Base-by-base conservation (phyloP, 2,888 invertebrate species). In the Choristoneura rosaceana region DNA sequence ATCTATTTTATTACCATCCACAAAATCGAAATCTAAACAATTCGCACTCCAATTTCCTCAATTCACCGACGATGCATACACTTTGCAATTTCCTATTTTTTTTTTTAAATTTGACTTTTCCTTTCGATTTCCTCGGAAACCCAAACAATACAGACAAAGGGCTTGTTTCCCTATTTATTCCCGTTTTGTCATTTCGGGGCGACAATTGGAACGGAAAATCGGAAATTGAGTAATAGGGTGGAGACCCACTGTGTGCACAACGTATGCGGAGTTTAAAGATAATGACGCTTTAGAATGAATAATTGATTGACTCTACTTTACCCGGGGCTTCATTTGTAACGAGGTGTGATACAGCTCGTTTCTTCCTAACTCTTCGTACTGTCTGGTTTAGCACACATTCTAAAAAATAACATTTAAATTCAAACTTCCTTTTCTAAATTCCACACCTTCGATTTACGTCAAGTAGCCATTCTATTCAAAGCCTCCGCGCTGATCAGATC, bases 181-280 rank as follows among this genome's bases (percentile, higher is more conserved):
- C 66, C 58, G 69, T 60, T 41, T 65, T 38, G 58, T 69, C 66
- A 45, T 67, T 67, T 69, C 62, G 62, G 62, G 86, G 83, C 80
- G 84, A 79, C 84, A 82, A 84, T 84, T 82, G 77, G 74, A 69
- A 81, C 79, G 84, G 83, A 82, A 84, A 79, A 82, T 84, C 81
- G 90, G 90, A 90, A 90, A 91, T 90, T 90, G 90, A 88, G 90
- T 88, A 89, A 90, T 90, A 84, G 86, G 78, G 73, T 78, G 79
- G 12, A 25, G 64, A 75, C 80, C 75, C 80, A 76, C 79, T 85
- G 86, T 86, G 4, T 14, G 8, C 10, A 69, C 71, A 50, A 14
- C 70, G 14, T 2, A 71, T 0, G 60, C 50, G 79, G 8, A 0
- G 79, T 74, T 75, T 76, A 9, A 25, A 43, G 0, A 43, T 12